Evolutionary conservation across 1,140 invertebrate genomes (phyloP), one percentile per base, ranked within the genome.

Genomic region (Diorhabda carinulata): DNA sequence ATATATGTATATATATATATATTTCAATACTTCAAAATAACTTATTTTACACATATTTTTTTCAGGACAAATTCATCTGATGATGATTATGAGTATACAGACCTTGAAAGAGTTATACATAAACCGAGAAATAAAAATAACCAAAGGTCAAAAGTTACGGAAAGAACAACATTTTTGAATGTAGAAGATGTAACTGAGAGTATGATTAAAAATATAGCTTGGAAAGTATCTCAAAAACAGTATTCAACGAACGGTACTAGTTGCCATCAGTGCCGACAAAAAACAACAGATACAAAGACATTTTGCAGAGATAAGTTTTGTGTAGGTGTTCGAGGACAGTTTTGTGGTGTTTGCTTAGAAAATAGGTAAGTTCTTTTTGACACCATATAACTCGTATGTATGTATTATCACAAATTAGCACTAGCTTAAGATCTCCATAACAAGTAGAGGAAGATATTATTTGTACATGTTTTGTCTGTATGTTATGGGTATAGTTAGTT

Each of bases 201-300:
- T 61, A 81, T 82, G 78, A 60, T 83, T 4, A 64, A 74, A 7
- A 81, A 82, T 69, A 73, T 83, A 56, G 78, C 77, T 5, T 56
- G 67, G 1, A 77, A 70, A 66, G 74, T 70, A 56, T 65, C 62
- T 25, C n/a, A 43, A 1, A 83, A 83, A 72, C 52, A 57, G 4
- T 82, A 82, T 73, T 77, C 74, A 60, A 4, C 69, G 9, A 68
- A 73, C 57, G 83, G 83, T 4, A 81, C 81, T 2, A 72, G 67
- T 65, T 84, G 83, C 71, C 83, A 84, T 73, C 83, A 84, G 43
- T 84, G 83, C 66, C 74, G 83, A 43, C 83, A 84, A 63, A 85
- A 84, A 73, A 84, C 84, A 2, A 65, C 76, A 25, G 84, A 85
- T 69, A 83, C 79, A 5, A 85, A 85, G 72, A 83, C 83, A 3